These are phyloP conservation scores for Zeus faber DNA, from an alignment of 2,113 vertebrate genomes.

Conservation along the genomic window DNA sequence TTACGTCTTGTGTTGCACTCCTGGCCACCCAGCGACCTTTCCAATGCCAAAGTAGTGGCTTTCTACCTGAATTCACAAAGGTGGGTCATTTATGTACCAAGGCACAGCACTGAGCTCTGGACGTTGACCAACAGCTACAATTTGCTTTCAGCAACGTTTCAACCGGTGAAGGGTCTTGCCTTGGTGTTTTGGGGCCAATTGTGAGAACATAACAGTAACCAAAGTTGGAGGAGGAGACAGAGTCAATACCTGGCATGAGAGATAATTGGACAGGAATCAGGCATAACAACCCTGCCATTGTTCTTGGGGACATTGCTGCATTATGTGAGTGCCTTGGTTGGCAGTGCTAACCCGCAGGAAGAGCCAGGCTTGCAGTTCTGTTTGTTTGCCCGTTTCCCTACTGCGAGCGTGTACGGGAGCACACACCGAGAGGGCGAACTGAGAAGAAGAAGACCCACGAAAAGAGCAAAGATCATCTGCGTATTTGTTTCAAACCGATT, in stretches of 20 bases:
- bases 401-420: conserved; percentile 21
- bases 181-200: conserved; percentile 14
- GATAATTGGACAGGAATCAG: conserved; percentile 32
- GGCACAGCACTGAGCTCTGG: conserved; percentile 1
- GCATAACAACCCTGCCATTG: conserved; percentile 44
- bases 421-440: too few relatives aligned
- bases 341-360: conserved; percentile 24
- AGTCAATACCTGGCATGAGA: conserved; percentile 25
- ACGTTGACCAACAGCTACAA: conserved; percentile 28
- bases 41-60: conserved; percentile 10
- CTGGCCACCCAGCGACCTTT: conserved; percentile 25
- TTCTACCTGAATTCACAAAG: conserved; percentile 23
- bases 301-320: conserved; percentile 31
- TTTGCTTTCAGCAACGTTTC: conserved; percentile 10
- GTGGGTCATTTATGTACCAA: conserved; percentile 22
- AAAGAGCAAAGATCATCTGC: background rate
- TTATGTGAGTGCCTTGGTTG: conserved; percentile 24
- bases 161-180: conserved; percentile 24
- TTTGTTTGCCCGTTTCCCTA: conserved; percentile 17
- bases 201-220: conserved; percentile 25
- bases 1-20: conserved; percentile 27
- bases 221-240: conserved; percentile 22
- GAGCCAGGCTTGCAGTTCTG: conserved; percentile 18
- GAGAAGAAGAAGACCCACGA: background rate
- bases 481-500: too few relatives aligned